phyloP scores from a whole-genome alignment of 2,113 vertebrate genomes.

The Vidua chalybeata region DNA sequence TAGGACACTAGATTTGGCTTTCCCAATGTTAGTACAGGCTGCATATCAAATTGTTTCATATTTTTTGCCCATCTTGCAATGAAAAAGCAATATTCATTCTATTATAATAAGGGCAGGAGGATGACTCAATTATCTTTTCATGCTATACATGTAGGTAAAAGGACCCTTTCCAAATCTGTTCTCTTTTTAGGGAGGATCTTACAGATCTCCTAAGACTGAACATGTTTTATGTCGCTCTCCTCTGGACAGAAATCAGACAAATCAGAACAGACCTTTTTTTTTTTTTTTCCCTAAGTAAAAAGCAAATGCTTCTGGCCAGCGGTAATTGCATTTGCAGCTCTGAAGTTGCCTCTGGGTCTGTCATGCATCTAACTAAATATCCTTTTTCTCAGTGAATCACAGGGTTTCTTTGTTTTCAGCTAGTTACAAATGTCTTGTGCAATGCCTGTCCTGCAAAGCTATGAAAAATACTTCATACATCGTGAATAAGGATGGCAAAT shows the following conservation, averaged over 20 bases:
- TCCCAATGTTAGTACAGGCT: background rate
- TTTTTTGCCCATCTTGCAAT: background rate
- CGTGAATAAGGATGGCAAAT: conserved; percentile 35
- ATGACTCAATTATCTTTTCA: background rate
- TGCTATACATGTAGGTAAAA: background rate
- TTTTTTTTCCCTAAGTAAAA: background rate
- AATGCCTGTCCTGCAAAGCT: conserved; percentile 43
- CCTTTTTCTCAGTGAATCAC: conserved; percentile 41
- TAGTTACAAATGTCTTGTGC: conserved; percentile 56
- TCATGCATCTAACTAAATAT: conserved; percentile 49
- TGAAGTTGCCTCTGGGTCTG: conserved; percentile 23
- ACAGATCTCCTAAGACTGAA: background rate
- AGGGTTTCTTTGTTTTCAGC: conserved; percentile 63
- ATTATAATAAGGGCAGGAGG: background rate
- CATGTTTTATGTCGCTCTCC: background rate
- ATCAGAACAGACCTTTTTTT: background rate
- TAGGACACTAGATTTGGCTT: background rate
- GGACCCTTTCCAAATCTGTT: background rate
- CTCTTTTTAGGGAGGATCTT: background rate
- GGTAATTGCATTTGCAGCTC: conserved; percentile 47
- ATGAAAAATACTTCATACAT: conserved; percentile 44
- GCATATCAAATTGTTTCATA: background rate
- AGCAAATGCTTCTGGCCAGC: conserved; percentile 24
- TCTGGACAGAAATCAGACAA: conserved; percentile 5
- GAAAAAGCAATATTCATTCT: background rate